These are phyloP conservation scores for Silvanus unidentatus DNA, from an alignment of 2,888 invertebrate species.

Conservation along the genomic window DNA sequence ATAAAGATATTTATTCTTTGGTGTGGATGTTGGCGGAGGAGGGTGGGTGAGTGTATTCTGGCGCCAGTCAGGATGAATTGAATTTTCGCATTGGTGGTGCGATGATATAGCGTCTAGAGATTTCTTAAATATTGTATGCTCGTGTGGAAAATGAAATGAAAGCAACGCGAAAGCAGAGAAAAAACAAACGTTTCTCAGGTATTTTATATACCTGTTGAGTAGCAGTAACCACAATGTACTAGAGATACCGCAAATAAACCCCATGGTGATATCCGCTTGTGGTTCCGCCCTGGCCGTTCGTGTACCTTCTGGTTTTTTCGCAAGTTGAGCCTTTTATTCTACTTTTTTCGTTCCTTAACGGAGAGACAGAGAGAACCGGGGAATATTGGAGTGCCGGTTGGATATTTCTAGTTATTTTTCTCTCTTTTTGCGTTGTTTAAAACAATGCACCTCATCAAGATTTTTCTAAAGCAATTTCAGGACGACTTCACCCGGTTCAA, in stretches of 20 bases:
- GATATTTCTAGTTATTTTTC: too few relatives aligned
- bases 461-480: background rate
- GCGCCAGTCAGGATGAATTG: too few relatives aligned
- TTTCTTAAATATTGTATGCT: too few relatives aligned
- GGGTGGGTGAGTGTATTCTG: too few relatives aligned
- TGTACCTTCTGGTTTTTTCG: background rate
- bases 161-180: background rate
- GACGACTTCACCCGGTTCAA: too few relatives aligned
- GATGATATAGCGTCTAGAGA: too few relatives aligned
- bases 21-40: too few relatives aligned
- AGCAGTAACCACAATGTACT: background rate
- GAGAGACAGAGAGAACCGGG: background rate
- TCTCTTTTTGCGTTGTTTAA: background rate
- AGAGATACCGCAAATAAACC: slow-evolving; percentile 16
- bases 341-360: slow-evolving; percentile 2
- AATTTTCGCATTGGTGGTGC: too few relatives aligned
- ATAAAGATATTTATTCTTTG: too few relatives aligned
- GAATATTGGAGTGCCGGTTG: background rate
- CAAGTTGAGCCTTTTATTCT: background rate
- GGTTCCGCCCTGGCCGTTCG: slow-evolving; percentile 11
- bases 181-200: slow-evolving; percentile 9
- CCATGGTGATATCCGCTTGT: slow-evolving; percentile 17
- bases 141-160: background rate
- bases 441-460: slow-evolving; percentile 1
- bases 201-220: slow-evolving; percentile 15